These are phyloP conservation scores for Lissonota sp. DNA, from an alignment of 2,888 invertebrate genomes.

Conservation along the genomic window DNA sequence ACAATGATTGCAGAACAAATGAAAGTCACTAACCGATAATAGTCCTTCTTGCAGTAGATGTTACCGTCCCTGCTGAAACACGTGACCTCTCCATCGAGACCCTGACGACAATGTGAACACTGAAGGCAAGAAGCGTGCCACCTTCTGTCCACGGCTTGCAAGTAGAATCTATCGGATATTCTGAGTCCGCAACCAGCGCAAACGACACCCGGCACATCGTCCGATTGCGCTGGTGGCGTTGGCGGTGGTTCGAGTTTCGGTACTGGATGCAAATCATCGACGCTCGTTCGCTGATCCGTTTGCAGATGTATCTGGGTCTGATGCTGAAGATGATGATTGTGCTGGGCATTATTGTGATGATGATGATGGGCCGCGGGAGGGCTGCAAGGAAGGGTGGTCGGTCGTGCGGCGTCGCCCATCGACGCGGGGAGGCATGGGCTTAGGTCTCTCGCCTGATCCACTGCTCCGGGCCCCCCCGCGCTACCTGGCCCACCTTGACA, in stretches of 20 bases:
- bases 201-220: conserved; percentile 85
- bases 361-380: conserved; percentile 82
- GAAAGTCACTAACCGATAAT: conserved; percentile 93
- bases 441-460: conserved; percentile 90
- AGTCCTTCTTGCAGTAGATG: conserved; percentile 98
- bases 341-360: conserved; percentile 70
- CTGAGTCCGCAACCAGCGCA: conserved; percentile 96
- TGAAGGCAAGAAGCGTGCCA: conserved; percentile 97
- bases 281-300: conserved; percentile 72
- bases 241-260: conserved; percentile 85
- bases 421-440: conserved; percentile 90
- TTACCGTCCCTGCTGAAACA: conserved; percentile 97
- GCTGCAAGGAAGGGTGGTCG: conserved; percentile 86
- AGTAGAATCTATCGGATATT: conserved; percentile 95
- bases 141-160: conserved; percentile 95
- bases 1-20: not conserved
- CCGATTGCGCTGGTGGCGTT: conserved; percentile 79
- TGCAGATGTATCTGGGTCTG: conserved; percentile 67
- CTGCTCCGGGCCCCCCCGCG: conserved; percentile 85
- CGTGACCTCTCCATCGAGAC: conserved; percentile 95
- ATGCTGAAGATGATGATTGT: conserved; percentile 66
- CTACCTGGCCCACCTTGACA: conserved; percentile 84
- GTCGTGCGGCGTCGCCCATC: conserved; percentile 85
- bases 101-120: conserved; percentile 95
- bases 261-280: conserved; percentile 84